Evolutionary conservation across 23 tunicate species (phyloP), one percentile per base, ranked within the genome.

Genomic region (Ascidia mentula): DNA sequence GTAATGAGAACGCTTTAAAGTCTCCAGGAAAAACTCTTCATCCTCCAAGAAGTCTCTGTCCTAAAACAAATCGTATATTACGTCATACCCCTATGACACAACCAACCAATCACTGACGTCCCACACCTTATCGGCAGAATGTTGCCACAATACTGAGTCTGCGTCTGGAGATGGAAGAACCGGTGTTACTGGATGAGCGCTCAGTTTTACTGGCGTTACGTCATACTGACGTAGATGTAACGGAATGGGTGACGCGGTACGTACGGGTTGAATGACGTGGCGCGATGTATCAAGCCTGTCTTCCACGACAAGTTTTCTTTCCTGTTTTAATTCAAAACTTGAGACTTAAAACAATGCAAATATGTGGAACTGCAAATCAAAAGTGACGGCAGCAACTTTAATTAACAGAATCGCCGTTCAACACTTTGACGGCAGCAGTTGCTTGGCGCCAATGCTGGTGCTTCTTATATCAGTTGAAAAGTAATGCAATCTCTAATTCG

Each of bases 21-120:
- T 60, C 75, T 90, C 89, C 76, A 90, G 59, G 84, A 90, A 90
- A 39, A 80, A 69, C 69, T 90, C 65, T 75, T 90, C 96, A 40
- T 90, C 96, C 69, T 90, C 88, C 73, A 90, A 60, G 81, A 83
- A 90, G 46, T 87, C 82, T 18, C 73, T 89, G 77, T 90, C 96
- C 89, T 90, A 77, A n/a, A n/a, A n/a, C n/a, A n/a, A n/a, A n/a
- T n/a, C n/a, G n/a, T n/a, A n/a, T n/a, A n/a, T n/a, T n/a, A n/a
- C n/a, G n/a, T n/a, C n/a, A n/a, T n/a, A n/a, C n/a, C n/a, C n/a
- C n/a, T n/a, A n/a, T n/a, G n/a, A n/a, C n/a, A n/a, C n/a, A n/a
- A n/a, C n/a, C n/a, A n/a, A n/a, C n/a, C n/a, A n/a, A n/a, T n/a
- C n/a, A n/a, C n/a, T n/a, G n/a, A n/a, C n/a, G n/a, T n/a, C n/a